These are phyloP conservation scores for Subacronicta megacephala DNA, from an alignment of 2,888 invertebrate genomes.

Conservation along the genomic window DNA sequence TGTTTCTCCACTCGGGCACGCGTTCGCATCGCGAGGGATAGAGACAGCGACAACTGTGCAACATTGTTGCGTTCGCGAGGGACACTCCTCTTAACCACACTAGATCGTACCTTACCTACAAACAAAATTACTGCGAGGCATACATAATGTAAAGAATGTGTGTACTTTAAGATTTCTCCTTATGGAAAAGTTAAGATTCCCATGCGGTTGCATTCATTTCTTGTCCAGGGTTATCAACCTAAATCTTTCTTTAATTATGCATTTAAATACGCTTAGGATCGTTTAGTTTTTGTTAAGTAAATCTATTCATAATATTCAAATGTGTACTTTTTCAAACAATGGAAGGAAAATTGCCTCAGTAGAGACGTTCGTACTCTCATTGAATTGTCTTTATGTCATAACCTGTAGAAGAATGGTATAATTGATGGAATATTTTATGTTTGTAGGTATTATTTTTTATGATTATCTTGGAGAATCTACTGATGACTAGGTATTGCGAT, in stretches of 20 bases:
- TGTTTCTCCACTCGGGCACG: no score
- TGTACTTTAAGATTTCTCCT: no score
- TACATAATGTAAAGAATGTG: no score
- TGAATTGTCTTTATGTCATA: conserved; percentile 55
- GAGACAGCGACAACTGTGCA: no score
- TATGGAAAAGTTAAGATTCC: no score
- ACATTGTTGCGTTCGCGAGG: no score
- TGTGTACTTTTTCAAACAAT: conserved; percentile 53
- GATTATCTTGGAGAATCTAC: conserved; percentile 30
- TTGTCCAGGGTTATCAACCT: no score
- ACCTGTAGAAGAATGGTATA: conserved; percentile 61
- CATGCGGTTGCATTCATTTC: no score
- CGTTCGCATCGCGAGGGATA: no score
- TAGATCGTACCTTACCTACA: no score
- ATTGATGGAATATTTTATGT: conserved; percentile 69
- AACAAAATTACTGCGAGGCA: no score
- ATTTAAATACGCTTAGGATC: background rate
- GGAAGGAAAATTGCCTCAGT: conserved; percentile 56
- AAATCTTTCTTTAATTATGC: background rate
- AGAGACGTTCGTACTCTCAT: conserved; percentile 40
- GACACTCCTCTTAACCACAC: no score
- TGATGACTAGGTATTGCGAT: conserved; percentile 31
- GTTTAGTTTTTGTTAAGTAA: conserved; percentile 20
- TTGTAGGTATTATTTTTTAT: conserved; percentile 39
- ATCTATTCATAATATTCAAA: conserved; percentile 30